Evolutionary conservation across 2,113 vertebrate species (phyloP), one percentile per base, ranked within the genome.

Genomic region (Pelecanus crispus): DNA sequence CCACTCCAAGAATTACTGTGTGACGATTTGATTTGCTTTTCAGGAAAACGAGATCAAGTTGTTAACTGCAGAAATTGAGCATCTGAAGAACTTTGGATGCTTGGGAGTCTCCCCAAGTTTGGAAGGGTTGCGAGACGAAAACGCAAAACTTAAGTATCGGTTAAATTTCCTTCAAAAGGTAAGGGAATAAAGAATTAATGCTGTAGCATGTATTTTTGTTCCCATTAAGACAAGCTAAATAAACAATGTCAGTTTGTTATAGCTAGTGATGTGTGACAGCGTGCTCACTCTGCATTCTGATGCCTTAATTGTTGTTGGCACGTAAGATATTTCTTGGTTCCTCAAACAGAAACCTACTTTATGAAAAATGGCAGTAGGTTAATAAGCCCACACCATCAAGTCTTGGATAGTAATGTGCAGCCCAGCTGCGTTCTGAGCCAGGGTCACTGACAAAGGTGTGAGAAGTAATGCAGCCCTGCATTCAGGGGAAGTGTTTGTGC

Each of bases 111-210:
- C 98, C 15, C 80, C 98, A 0, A 97, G 94, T 44, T 94, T 99
- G 95, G 98, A 99, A 5, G 97, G 98, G 26, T 93, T 99, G 90
- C 92, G 94, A 63, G 99, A 99, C 90, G 99, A 99, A 84, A 99
- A 99, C 97, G 32, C 98, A 56, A 98, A 97, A 62, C 98, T 99
- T 21, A 99, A 99, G 36, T 99, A 99, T 81, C 98, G 99, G 3
- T 86, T 99, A 72, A 99, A 99, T 94, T 98, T 99, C 94, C 98
- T 99, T 11, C 98, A 83, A 58, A 98, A 97, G 97, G 99, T 99
- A 91, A 98, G 98, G 50, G 21, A 55, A 20, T 53, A 31, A 81
- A 55, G 53, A n/a, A 26, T 6, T 16, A 20, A 3, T 34, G 66
- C 45, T 56, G 61, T 8, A 6, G n/a, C 8, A 1, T 3, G 6